Conservation (phyloP, 2,888 invertebrate species). For the Dasysyrphus albostriatus region DNA sequence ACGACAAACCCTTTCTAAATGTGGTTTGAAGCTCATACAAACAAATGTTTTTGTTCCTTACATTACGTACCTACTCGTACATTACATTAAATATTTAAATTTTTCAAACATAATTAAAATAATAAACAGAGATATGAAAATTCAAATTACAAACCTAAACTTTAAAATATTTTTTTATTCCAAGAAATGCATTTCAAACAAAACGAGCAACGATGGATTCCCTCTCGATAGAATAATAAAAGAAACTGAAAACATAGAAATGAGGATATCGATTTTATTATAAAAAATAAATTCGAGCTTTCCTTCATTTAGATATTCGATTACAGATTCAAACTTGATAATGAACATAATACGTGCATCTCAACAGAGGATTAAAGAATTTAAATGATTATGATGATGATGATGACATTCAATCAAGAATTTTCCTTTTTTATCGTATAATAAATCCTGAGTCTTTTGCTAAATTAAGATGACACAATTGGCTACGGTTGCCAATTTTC, state of each 20-base stretch:
- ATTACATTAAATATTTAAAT: too few relatives aligned
- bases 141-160: too few relatives aligned
- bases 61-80: too few relatives aligned
- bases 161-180: background rate
- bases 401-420: slow-evolving; percentile 45
- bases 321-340: slow-evolving; percentile 19
- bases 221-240: background rate
- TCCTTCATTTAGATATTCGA: background rate
- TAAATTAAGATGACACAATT: slow-evolving; percentile 42
- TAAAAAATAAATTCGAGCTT: background rate
- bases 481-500: slow-evolving; percentile 36
- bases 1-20: too few relatives aligned
- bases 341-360: background rate
- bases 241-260: background rate
- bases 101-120: too few relatives aligned
- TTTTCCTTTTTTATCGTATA: slow-evolving; percentile 7
- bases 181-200: background rate
- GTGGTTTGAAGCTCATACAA: too few relatives aligned
- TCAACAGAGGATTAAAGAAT: slow-evolving; percentile 28
- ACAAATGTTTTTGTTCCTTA: too few relatives aligned
- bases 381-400: slow-evolving; percentile 41
- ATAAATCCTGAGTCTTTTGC: background rate
- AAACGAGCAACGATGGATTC: background rate
- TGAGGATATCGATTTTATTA: slow-evolving; percentile 8
- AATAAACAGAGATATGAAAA: too few relatives aligned